These are phyloP conservation scores for Rotaria sp. DNA, from an alignment of 2,888 invertebrate species.

Conservation along the genomic window DNA sequence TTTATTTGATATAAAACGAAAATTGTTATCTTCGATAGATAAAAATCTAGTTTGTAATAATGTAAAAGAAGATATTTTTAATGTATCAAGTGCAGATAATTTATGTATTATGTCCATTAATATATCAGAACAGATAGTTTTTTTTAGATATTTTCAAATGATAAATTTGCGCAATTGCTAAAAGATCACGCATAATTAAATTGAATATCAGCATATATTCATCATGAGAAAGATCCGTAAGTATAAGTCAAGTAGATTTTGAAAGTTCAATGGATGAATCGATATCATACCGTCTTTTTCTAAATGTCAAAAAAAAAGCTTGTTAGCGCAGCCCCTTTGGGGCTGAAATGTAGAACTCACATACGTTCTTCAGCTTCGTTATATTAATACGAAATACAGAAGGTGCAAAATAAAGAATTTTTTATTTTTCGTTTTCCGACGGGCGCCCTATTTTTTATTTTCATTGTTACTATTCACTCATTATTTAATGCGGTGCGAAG, in stretches of 20 bases:
- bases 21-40: background rate
- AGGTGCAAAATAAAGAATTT: too few relatives aligned
- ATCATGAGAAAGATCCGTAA: background rate
- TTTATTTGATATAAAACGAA: background rate
- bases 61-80: background rate
- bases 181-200: background rate
- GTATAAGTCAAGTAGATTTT: background rate
- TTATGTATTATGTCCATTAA: background rate
- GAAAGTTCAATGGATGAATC: too few relatives aligned
- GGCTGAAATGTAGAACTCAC: too few relatives aligned
- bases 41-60: background rate
- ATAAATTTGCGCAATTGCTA: background rate
- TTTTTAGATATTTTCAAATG: background rate
- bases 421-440: too few relatives aligned
- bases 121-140: background rate
- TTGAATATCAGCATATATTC: background rate
- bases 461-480: too few relatives aligned
- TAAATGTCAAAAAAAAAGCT: too few relatives aligned
- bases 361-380: too few relatives aligned
- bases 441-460: too few relatives aligned
- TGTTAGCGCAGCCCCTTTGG: too few relatives aligned
- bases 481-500: too few relatives aligned
- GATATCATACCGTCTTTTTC: too few relatives aligned
- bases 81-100: background rate
- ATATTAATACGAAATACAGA: too few relatives aligned